Conservation (phyloP, 1,140 invertebrate species). For the Rhopalosiphum maidis region DNA sequence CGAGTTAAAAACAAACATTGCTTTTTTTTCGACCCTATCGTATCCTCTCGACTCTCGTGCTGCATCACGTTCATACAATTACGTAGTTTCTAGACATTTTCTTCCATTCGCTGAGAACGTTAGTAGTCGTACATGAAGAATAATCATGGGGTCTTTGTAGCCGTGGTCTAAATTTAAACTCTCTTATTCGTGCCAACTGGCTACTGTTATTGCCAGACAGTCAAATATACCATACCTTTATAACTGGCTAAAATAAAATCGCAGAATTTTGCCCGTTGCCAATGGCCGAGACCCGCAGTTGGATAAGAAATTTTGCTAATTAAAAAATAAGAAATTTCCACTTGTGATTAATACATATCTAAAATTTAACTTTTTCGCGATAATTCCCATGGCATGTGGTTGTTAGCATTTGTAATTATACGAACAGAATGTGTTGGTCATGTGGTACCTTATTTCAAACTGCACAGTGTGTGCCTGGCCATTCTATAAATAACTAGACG, state of each 20-base stretch:
- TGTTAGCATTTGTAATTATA: neutral
- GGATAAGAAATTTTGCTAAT: conserved; percentile 11
- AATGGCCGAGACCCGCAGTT: neutral
- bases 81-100: conserved; percentile 19
- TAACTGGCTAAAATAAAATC: conserved; percentile 52
- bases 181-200: conserved; percentile 52
- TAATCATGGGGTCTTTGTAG: conserved; percentile 23
- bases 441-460: conserved; percentile 9
- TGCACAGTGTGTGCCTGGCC: neutral
- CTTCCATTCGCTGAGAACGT: neutral
- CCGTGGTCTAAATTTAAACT: conserved; percentile 42
- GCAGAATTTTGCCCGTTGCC: conserved; percentile 29
- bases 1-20: conserved; percentile 39
- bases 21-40: conserved; percentile 16
- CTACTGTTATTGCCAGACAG: conserved; percentile 54
- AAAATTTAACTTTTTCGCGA: neutral
- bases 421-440: conserved; percentile 19
- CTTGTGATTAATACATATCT: conserved; percentile 1
- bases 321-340: conserved; percentile 19
- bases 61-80: neutral
- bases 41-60: neutral
- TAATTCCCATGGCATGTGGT: neutral
- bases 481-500: conserved; percentile 47
- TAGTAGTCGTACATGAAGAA: conserved; percentile 13
- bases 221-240: conserved; percentile 52